Percentiles rank a stretch among this genome's conserved stretches.
Conservation (phyloP, 2,888 invertebrate genomes). For the Dynastes tityus region DNA sequence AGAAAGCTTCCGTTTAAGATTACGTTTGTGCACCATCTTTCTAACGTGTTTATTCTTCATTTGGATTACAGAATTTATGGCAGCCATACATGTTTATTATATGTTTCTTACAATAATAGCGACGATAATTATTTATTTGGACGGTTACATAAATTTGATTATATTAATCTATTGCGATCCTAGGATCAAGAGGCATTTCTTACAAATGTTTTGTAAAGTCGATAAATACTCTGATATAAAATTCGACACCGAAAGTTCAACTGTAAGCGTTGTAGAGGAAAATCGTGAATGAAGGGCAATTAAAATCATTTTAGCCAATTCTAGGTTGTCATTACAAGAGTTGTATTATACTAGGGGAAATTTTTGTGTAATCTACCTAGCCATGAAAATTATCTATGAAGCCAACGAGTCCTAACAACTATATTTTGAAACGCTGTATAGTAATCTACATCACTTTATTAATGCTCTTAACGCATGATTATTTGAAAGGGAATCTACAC, state of each 20-base stretch:
- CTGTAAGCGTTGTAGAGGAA: not conserved
- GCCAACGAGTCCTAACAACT: too few relatives aligned
- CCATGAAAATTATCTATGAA: too few relatives aligned
- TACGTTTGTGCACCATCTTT: constrained; percentile 21
- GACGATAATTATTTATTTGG: constrained; percentile 15
- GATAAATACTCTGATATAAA: constrained; percentile 27
- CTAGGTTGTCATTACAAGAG: too few relatives aligned
- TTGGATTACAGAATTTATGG: constrained; percentile 6
- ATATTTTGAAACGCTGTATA: too few relatives aligned
- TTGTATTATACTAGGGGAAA: too few relatives aligned
- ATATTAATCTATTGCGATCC: constrained; percentile 32
- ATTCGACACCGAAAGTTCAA: constrained; percentile 19
- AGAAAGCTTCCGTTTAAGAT: constrained; percentile 24
- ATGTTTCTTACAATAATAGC: constrained; percentile 1
- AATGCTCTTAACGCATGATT: too few relatives aligned
- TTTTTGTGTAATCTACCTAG: too few relatives aligned
- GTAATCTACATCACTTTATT: too few relatives aligned
- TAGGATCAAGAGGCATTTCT: constrained; percentile 24
- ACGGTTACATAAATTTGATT: constrained; percentile 34
- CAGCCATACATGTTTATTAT: constrained; percentile 5
- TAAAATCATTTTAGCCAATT: not conserved
- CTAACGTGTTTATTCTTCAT: constrained; percentile 14
- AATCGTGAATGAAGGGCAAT: not conserved
- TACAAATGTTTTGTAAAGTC: constrained; percentile 27
- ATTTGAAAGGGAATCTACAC: too few relatives aligned